These are phyloP conservation scores for Heliconius cydno DNA, from an alignment of 2,888 invertebrate genomes.

Conservation along the genomic window DNA sequence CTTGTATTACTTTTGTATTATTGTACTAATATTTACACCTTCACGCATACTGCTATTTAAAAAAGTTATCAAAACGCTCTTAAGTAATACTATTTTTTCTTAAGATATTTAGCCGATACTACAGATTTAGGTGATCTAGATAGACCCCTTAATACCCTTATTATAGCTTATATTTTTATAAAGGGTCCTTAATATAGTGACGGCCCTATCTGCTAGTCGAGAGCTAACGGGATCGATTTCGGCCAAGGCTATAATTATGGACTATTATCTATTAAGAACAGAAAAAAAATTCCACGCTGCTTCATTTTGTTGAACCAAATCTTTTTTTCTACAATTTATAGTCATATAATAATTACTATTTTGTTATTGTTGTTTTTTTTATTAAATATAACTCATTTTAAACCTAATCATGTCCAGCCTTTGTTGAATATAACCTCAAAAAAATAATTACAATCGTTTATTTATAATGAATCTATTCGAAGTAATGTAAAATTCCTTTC, in stretches of 20 bases:
- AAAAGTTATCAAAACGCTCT: neutral
- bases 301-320: too few species aligned
- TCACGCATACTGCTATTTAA: neutral
- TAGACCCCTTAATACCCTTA: neutral
- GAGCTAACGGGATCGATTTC: neutral
- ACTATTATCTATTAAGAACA: slow-evolving; percentile 9
- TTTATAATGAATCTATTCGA: slow-evolving; percentile 17
- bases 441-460: neutral
- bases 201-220: neutral
- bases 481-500: slow-evolving; percentile 22
- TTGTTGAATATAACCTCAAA: neutral
- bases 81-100: neutral
- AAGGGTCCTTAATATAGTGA: neutral
- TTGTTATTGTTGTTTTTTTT: neutral
- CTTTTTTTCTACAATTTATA: neutral
- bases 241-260: neutral
- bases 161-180: neutral
- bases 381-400: neutral
- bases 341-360: neutral
- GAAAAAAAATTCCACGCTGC: neutral
- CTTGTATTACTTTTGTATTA: too few species aligned
- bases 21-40: too few species aligned
- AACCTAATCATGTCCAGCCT: neutral
- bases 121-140: neutral
- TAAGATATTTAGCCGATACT: neutral